Conservation (phyloP, 1,140 invertebrate genomes). For the Calycopis cecrops region DNA sequence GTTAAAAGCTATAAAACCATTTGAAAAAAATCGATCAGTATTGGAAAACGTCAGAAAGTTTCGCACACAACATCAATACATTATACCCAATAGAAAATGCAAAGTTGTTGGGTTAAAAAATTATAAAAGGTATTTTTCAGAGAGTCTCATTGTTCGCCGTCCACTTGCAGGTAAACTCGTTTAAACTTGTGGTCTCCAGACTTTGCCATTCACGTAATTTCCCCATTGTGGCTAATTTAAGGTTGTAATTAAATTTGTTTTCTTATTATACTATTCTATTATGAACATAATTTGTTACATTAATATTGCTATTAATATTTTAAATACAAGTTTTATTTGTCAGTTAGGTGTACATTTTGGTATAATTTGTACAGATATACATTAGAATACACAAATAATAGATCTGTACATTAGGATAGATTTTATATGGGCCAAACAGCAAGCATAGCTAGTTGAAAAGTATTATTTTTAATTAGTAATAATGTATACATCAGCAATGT, state of each 20-base stretch:
- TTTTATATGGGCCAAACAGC: too few species aligned
- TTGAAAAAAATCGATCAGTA: background rate
- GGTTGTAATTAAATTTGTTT: constrained; percentile 70
- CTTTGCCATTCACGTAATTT: constrained; percentile 53
- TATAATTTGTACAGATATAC: too few species aligned
- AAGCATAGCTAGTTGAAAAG: too few species aligned
- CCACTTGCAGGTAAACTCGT: constrained; percentile 45
- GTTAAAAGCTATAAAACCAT: too few species aligned
- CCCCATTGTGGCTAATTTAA: constrained; percentile 66
- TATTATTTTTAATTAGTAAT: too few species aligned
- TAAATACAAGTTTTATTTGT: too few species aligned
- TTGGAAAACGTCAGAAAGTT: constrained; percentile 6
- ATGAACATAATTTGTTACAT: constrained; percentile 18
- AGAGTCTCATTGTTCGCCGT: constrained; percentile 40
- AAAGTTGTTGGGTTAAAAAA: constrained; percentile 31
- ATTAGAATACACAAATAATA: too few species aligned
- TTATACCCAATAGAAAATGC: constrained; percentile 23
- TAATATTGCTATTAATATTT: too few species aligned
- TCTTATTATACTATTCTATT: constrained; percentile 51
- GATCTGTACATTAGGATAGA: too few species aligned
- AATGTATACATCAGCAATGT: too few species aligned
- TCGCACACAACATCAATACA: constrained; percentile 17
- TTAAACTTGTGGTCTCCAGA: constrained; percentile 58
- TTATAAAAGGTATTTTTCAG: constrained; percentile 41
- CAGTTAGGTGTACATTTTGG: too few species aligned